These are phyloP conservation scores for Ammospiza maritima DNA, from an alignment of 2,797 vertebrate species.

Conservation along the genomic window DNA sequence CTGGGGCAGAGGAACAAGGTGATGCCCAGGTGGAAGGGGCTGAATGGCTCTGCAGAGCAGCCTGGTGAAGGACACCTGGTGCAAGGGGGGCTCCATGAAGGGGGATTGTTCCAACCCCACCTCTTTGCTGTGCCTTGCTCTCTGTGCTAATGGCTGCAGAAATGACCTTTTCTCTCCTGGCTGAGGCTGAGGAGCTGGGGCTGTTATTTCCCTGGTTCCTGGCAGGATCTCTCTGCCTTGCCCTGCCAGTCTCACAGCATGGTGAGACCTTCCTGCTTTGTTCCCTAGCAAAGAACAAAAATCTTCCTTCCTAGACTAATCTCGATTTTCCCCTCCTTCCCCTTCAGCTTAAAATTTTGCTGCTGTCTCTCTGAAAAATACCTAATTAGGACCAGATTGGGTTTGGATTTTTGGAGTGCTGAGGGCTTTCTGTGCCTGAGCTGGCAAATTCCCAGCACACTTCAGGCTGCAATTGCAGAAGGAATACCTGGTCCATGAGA, in stretches of 20 bases:
- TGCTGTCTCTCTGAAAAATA: not conserved
- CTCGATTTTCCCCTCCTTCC: not conserved
- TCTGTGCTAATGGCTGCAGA: not conserved
- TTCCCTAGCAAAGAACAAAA: not conserved
- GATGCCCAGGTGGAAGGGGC: not conserved
- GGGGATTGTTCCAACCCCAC: not conserved
- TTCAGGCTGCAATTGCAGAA: not conserved
- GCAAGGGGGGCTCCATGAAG: rapidly evolving
- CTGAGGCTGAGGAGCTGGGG: not conserved
- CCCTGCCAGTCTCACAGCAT: not conserved
- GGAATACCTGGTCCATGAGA: not conserved
- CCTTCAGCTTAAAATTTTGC: not conserved
- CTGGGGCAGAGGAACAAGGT: rapidly evolving
- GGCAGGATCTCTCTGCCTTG: not conserved
- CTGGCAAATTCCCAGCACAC: not conserved
- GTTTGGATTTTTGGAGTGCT: not conserved
- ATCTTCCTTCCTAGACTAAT: not conserved
- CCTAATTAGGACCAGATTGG: not conserved
- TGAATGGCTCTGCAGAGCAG: not conserved
- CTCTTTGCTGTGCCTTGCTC: not conserved
- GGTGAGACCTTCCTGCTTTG: not conserved
- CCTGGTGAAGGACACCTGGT: not conserved
- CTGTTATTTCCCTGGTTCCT: not conserved
- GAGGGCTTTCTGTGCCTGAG: not conserved
- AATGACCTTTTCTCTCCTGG: not conserved